Evolutionary conservation across 2,797 vertebrate genomes (phyloP).

Genomic region (Trichosurus vulpecula): DNA sequence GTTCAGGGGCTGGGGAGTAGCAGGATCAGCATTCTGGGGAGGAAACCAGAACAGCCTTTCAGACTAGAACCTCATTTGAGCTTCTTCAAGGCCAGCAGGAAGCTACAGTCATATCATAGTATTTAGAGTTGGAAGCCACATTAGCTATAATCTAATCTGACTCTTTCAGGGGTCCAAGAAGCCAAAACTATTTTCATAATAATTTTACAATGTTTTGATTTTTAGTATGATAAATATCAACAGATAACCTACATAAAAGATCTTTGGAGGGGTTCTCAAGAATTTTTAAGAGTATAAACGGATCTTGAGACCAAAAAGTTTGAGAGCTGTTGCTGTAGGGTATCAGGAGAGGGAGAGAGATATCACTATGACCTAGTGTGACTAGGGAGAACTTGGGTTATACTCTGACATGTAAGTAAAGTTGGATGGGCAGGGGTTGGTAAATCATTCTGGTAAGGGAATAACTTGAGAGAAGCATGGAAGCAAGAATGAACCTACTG

Average conservation of each 20-base stretch:
- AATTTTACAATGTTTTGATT: not conserved
- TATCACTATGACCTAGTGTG: not conserved
- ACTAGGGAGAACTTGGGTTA: not conserved
- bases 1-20: not conserved
- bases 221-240: not conserved
- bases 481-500: not conserved
- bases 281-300: not conserved
- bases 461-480: not conserved
- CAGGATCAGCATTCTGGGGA: constrained; percentile 35
- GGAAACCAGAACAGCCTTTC: not conserved
- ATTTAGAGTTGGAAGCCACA: not conserved
- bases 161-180: not conserved
- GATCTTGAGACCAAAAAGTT: not conserved
- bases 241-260: not conserved
- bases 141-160: not conserved
- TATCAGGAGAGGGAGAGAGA: not conserved
- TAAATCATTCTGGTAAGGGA: not conserved
- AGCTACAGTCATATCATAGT: not conserved
- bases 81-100: not conserved
- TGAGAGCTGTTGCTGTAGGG: not conserved
- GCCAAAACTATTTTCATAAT: not conserved
- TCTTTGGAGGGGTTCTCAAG: not conserved
- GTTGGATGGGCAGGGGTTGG: not conserved
- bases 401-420: not conserved
- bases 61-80: not conserved